Conservation (phyloP, 1,140 invertebrate genomes). For the Heliconius hewitsoni region DNA sequence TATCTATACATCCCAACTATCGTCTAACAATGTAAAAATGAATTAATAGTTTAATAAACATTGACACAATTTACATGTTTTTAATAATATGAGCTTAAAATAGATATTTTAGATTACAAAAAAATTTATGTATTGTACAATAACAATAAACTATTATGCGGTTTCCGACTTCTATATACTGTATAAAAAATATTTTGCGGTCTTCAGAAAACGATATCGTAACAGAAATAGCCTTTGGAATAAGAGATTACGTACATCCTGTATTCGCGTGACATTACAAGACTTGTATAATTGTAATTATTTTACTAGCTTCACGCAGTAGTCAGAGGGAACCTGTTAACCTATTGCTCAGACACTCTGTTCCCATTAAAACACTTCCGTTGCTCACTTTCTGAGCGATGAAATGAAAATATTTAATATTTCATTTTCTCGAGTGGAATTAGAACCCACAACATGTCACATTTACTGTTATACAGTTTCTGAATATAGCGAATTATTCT, state of each 20-base stretch:
- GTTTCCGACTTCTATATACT: neutral
- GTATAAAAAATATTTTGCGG: slow-evolving; percentile 14
- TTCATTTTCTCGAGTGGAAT: too few relatives aligned
- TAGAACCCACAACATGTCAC: too few relatives aligned
- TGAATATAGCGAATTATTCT: too few relatives aligned
- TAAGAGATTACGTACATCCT: neutral
- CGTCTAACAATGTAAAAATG: too few relatives aligned
- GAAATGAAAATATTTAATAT: too few relatives aligned
- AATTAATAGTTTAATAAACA: too few relatives aligned
- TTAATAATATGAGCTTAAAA: neutral
- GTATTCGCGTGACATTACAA: neutral
- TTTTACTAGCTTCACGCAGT: neutral
- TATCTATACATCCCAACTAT: too few relatives aligned
- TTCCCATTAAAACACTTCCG: too few relatives aligned
- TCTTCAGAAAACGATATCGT: slow-evolving; percentile 3
- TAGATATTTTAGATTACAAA: neutral
- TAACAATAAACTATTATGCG: neutral
- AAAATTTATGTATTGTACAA: neutral
- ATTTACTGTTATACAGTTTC: too few relatives aligned
- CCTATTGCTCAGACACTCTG: too few relatives aligned
- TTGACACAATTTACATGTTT: neutral
- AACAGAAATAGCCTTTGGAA: slow-evolving; percentile 8
- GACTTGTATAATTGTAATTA: neutral
- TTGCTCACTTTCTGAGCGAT: too few relatives aligned
- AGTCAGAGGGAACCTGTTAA: too few relatives aligned